Percentiles rank a stretch among this genome's conserved stretches.
phyloP scores from a whole-genome alignment of 1,140 invertebrate genomes.

The Colletes latitarsis region DNA sequence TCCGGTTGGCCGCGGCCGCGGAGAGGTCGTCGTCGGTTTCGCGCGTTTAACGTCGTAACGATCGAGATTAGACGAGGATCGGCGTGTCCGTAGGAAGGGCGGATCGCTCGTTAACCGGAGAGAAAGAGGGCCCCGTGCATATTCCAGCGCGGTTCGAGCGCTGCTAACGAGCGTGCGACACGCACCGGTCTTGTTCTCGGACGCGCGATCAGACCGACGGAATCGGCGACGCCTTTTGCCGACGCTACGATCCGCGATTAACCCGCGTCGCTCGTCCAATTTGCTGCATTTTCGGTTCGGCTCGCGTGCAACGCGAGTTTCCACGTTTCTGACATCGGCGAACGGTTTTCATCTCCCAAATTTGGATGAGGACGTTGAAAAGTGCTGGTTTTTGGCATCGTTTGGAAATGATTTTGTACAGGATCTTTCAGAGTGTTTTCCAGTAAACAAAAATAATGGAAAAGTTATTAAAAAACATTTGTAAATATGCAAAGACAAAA shows the following conservation, averaged over 20 bases:
- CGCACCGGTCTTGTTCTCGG: constrained; percentile 48
- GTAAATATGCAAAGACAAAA: too few species aligned
- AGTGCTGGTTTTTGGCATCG: too few species aligned
- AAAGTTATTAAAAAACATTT: too few species aligned
- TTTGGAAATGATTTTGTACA: too few species aligned
- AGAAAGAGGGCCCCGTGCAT: constrained; percentile 19
- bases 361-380: too few species aligned
- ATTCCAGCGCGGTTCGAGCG: constrained; percentile 28
- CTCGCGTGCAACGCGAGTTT: background rate
- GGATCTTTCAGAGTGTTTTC: too few species aligned
- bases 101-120: constrained; percentile 30
- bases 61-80: constrained; percentile 53
- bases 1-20: background rate
- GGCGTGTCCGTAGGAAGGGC: background rate
- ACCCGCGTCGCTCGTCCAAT: constrained; percentile 38
- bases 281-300: constrained; percentile 34
- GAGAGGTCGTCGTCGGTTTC: constrained; percentile 32
- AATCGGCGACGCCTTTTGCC: constrained; percentile 48
- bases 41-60: constrained; percentile 60
- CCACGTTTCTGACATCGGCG: too few species aligned
- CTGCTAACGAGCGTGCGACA: constrained; percentile 59
- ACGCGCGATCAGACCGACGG: constrained; percentile 26
- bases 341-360: background rate
- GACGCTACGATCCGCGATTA: constrained; percentile 52
- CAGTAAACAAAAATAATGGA: too few species aligned